These are phyloP conservation scores for Aplodontia rufa DNA, from an alignment of 2,113 vertebrate species.

Conservation along the genomic window DNA sequence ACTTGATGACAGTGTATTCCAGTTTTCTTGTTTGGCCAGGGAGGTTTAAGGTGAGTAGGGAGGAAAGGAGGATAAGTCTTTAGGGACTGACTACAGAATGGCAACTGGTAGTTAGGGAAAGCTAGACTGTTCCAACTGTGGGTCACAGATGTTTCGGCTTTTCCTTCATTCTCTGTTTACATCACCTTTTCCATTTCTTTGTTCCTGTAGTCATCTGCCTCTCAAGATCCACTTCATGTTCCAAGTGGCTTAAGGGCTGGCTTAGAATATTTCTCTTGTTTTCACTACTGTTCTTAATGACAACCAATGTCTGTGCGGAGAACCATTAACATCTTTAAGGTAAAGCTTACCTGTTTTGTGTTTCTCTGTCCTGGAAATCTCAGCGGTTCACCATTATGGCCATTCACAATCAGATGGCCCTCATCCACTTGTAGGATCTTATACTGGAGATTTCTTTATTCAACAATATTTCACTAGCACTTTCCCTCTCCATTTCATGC, in stretches of 20 bases:
- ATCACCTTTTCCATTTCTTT: background rate
- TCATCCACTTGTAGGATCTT: background rate
- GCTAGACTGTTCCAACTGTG: background rate
- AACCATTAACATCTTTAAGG: background rate
- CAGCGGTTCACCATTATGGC: background rate
- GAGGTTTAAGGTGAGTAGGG: background rate
- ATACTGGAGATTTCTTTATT: background rate
- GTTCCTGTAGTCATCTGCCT: background rate
- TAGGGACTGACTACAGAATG: too few relatives aligned
- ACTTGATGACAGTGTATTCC: background rate
- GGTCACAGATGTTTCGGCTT: background rate
- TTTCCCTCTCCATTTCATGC: background rate
- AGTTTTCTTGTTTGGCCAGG: background rate
- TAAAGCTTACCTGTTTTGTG: background rate
- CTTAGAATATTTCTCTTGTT: background rate
- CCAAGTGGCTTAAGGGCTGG: background rate
- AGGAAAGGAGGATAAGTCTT: background rate
- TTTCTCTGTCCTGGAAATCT: background rate
- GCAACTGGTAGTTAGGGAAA: background rate
- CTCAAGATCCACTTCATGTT: background rate
- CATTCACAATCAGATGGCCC: background rate
- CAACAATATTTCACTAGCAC: background rate
- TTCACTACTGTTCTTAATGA: background rate
- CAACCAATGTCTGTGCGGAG: background rate
- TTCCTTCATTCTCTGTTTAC: background rate